A percentile compares a stretch with the other conserved stretches of the same genome.
These are phyloP conservation scores for Pterostichus madidus DNA, from an alignment of 2,888 invertebrate genomes.

Conservation along the genomic window DNA sequence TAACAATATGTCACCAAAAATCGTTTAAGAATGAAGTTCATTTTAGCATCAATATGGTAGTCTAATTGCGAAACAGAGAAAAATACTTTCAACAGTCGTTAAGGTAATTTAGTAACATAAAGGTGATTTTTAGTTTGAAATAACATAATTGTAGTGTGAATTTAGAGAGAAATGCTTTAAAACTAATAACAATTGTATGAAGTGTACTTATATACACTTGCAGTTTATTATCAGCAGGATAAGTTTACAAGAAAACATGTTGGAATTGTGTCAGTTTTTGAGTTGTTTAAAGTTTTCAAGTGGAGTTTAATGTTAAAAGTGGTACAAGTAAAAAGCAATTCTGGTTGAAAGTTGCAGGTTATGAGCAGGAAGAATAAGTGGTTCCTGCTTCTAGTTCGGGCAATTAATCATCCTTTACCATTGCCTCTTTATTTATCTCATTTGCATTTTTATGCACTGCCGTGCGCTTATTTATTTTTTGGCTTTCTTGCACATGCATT, in stretches of 20 bases:
- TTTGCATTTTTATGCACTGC: slow-evolving; percentile 64
- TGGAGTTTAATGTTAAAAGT: slow-evolving; percentile 57
- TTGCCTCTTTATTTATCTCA: slow-evolving; percentile 63
- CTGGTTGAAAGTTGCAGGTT: slow-evolving; percentile 41
- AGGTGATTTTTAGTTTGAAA: too few species aligned
- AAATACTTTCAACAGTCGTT: too few species aligned
- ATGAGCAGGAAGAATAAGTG: slow-evolving; percentile 49
- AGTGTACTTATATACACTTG: background rate
- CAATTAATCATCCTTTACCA: slow-evolving; percentile 57
- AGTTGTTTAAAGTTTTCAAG: slow-evolving; percentile 40
- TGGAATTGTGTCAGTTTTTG: slow-evolving; percentile 32
- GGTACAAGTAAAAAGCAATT: slow-evolving; percentile 58
- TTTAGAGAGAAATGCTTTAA: too few species aligned
- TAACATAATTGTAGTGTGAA: too few species aligned
- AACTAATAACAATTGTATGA: background rate
- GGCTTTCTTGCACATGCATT: slow-evolving; percentile 45
- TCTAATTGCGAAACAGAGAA: too few species aligned
- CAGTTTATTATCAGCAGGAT: background rate
- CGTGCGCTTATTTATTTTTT: slow-evolving; percentile 50
- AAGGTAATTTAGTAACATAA: too few species aligned
- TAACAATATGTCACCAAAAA: too few species aligned
- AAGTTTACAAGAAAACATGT: slow-evolving; percentile 4
- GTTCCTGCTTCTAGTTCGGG: slow-evolving; percentile 48
- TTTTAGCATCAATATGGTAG: too few species aligned
- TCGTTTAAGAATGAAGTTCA: too few species aligned